Evolutionary conservation across 2,888 invertebrate genomes (phyloP), one percentile per base, ranked within the genome.

Genomic region (Chalcis sispes): DNA sequence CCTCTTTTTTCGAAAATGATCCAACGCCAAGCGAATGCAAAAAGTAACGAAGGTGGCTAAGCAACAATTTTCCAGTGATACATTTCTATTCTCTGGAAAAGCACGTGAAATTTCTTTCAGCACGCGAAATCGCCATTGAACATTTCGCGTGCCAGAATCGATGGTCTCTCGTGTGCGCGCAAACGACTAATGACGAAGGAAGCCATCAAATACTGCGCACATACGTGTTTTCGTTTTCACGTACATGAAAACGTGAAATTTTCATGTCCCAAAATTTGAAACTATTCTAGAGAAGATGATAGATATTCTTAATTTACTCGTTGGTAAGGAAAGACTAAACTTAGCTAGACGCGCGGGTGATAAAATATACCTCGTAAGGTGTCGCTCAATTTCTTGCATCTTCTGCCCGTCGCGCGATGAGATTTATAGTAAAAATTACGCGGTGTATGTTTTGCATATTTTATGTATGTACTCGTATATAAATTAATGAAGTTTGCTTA

Each of bases 261-360:
- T n/a, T 29, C 36, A 20, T 42, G 29, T 56, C 46, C 58, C 29
- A 42, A 73, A 77, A 79, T 79, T 80, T 81, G 77, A 70, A 79
- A 81, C 78, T 82, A 82, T 82, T 82, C 20, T 8, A 78, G 79
- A 81, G 71, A n/a, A n/a, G 82, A 85, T 85, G 85, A 85, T 84
- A 82, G 85, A 85, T 85, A 84, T 81, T 82, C 82, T 81, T 84
- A 85, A 85, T 85, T 85, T 85, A 81, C 82, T 79, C 74, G 79
- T 72, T 13, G 59, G 59, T n/a, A 32, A 15, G 32, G 20, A 72
- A 72, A 72, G 27, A 42, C 25, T 59, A 48, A 29, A 36, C 5
- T n/a, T 25, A 23, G 48, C 64, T 32, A 2, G n/a, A 52, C 52
- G 18, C 32, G 36, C 20, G 29, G n/a, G n/a, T n/a, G n/a, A n/a